Conservation (phyloP, 2,888 invertebrate genomes). For the Temnothorax rugatulus region DNA sequence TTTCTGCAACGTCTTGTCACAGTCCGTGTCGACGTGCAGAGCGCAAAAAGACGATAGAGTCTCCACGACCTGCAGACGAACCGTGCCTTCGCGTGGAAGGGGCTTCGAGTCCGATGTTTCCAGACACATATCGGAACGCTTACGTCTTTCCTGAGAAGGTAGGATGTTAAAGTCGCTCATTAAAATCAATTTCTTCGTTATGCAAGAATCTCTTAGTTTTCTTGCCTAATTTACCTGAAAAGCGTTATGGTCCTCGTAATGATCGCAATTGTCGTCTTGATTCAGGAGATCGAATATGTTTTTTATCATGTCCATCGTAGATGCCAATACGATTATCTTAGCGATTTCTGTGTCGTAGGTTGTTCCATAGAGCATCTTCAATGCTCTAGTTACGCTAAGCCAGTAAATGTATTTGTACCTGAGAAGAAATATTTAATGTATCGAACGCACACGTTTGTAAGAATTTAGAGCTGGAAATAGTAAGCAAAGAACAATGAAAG, state of each 20-base stretch:
- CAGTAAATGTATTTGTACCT: constrained; percentile 63
- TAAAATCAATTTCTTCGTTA: constrained; percentile 1
- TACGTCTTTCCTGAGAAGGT: constrained; percentile 40
- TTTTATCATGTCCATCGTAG: constrained; percentile 67
- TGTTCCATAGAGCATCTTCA: constrained; percentile 74
- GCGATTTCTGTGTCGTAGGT: constrained; percentile 71
- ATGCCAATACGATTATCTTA: constrained; percentile 71
- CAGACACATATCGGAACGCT: constrained; percentile 4
- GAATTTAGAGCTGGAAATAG: not conserved
- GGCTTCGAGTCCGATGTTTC: not conserved
- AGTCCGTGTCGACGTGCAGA: constrained; percentile 62
- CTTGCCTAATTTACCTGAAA: constrained; percentile 25
- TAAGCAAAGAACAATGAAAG: not conserved
- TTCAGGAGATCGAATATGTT: constrained; percentile 73
- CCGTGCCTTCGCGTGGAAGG: constrained; percentile 46
- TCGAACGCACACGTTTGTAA: not conserved
- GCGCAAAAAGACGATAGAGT: constrained; percentile 79
- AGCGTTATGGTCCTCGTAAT: constrained; percentile 32
- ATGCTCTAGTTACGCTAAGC: constrained; percentile 70
- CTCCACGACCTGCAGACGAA: constrained; percentile 76
- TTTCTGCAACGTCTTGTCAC: constrained; percentile 68
- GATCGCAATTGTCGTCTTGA: constrained; percentile 61
- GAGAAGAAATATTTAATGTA: not conserved
- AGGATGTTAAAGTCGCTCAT: not conserved
- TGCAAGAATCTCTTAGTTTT: not conserved